These are phyloP conservation scores for Choloepus didactylus DNA, from an alignment of 2,797 vertebrate species.

Conservation along the genomic window DNA sequence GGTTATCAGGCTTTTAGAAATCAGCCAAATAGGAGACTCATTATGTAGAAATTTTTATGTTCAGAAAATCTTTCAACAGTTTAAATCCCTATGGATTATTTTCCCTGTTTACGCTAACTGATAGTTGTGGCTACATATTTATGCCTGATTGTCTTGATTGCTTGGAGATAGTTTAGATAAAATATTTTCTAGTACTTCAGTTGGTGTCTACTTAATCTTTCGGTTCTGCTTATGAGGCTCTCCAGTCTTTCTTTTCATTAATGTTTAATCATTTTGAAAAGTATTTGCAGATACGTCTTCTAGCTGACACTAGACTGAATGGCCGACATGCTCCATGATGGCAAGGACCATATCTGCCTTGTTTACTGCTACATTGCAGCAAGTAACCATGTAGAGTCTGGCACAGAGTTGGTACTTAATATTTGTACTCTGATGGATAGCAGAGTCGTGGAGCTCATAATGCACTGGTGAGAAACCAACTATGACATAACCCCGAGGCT, in stretches of 20 bases:
- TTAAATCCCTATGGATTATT: not conserved
- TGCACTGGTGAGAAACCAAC: not conserved
- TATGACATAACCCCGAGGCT: not conserved
- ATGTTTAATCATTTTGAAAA: slow-evolving; percentile 1
- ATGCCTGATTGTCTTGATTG: not conserved
- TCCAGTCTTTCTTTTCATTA: not conserved
- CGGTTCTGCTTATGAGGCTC: not conserved
- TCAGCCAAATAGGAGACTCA: not conserved
- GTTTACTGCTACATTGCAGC: not conserved
- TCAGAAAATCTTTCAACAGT: slow-evolving; percentile 6
- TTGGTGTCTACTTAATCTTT: slow-evolving; percentile 8
- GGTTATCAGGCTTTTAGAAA: not conserved
- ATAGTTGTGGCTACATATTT: not conserved
- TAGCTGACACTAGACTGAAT: not conserved
- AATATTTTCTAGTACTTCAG: not conserved
- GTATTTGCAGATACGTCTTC: not conserved
- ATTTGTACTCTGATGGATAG: not conserved
- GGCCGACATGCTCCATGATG: not conserved
- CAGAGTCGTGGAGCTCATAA: not conserved
- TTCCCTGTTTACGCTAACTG: not conserved
- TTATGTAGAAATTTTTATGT: slow-evolving; percentile 17
- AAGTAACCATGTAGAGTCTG: not conserved
- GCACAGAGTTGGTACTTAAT: not conserved
- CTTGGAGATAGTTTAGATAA: not conserved
- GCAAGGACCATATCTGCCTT: not conserved